phyloP scores from a whole-genome alignment of 2,113 vertebrate species.

The Gasterosteus aculeatus region DNA sequence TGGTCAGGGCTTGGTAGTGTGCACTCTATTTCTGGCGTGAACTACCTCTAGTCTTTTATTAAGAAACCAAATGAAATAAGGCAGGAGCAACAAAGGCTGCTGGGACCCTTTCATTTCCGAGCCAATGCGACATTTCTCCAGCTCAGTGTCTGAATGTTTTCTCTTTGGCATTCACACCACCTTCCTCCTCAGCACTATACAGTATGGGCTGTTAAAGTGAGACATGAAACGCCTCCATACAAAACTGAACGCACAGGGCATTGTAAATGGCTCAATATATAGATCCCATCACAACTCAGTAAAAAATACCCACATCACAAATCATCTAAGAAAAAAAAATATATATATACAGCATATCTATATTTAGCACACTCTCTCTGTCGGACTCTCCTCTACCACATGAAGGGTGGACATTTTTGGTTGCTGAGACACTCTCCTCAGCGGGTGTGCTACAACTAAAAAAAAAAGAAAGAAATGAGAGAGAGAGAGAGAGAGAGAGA shows the following conservation, averaged over 20 bases:
- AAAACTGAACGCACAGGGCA: neutral
- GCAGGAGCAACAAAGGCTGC: constrained; percentile 51
- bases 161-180: constrained; percentile 18
- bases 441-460: constrained; percentile 48
- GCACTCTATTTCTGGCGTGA: constrained; percentile 60
- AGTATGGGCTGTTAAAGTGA: neutral
- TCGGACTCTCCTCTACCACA: constrained; percentile 38
- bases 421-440: constrained; percentile 36
- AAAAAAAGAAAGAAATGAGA: constrained; percentile 26
- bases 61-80: constrained; percentile 64
- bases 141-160: constrained; percentile 43
- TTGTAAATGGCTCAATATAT: neutral
- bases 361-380: constrained; percentile 25
- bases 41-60: constrained; percentile 65
- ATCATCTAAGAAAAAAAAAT: neutral
- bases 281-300: neutral
- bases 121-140: constrained; percentile 39
- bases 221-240: neutral
- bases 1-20: constrained; percentile 53
- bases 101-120: constrained; percentile 67
- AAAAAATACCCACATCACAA: neutral
- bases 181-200: neutral
- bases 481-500: neutral
- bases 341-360: neutral
- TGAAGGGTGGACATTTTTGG: constrained; percentile 26